Percentiles rank a stretch among this genome's conserved stretches.
These are phyloP conservation scores for Drosophila auraria DNA, from an alignment of 1,140 invertebrate species.

Conservation along the genomic window DNA sequence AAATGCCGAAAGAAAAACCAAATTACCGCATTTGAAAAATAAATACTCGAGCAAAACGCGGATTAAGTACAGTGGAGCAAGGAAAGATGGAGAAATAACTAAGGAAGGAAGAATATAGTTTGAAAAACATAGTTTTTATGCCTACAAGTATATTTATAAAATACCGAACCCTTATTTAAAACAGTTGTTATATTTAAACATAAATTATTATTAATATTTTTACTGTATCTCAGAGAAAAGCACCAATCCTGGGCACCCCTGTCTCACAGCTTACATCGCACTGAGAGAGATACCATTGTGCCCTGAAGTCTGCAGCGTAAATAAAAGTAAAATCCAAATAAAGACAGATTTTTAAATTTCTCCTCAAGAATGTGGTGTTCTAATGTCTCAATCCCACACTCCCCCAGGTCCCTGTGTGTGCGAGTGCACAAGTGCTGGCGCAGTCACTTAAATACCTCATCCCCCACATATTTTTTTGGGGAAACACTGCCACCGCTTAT, in stretches of 20 bases:
- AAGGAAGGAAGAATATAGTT: too few relatives aligned
- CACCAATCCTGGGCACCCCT: not conserved
- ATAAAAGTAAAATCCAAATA: constrained; percentile 18
- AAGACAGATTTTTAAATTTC: constrained; percentile 66
- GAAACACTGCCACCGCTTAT: constrained; percentile 20
- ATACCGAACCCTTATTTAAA: too few relatives aligned
- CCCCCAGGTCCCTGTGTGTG: not conserved
- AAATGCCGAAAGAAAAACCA: constrained; percentile 61
- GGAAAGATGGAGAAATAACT: not conserved
- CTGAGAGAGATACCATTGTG: constrained; percentile 6
- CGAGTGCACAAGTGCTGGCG: constrained; percentile 63
- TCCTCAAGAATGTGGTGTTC: constrained; percentile 51
- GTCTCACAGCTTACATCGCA: not conserved
- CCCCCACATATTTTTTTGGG: not conserved
- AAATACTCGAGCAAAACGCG: constrained; percentile 37
- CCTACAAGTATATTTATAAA: not conserved
- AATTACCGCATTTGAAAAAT: constrained; percentile 73
- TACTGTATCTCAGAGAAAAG: not conserved
- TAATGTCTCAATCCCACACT: constrained; percentile 60
- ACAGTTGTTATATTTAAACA: too few relatives aligned
- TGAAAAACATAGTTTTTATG: not conserved
- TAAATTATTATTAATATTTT: not conserved
- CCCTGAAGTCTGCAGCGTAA: constrained; percentile 43
- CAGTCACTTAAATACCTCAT: constrained; percentile 67
- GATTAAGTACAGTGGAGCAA: constrained; percentile 50